Percentiles rank a stretch among this genome's conserved stretches.
These are phyloP conservation scores for Drosophila tripunctata DNA, from an alignment of 2,888 invertebrate species.

Conservation along the genomic window DNA sequence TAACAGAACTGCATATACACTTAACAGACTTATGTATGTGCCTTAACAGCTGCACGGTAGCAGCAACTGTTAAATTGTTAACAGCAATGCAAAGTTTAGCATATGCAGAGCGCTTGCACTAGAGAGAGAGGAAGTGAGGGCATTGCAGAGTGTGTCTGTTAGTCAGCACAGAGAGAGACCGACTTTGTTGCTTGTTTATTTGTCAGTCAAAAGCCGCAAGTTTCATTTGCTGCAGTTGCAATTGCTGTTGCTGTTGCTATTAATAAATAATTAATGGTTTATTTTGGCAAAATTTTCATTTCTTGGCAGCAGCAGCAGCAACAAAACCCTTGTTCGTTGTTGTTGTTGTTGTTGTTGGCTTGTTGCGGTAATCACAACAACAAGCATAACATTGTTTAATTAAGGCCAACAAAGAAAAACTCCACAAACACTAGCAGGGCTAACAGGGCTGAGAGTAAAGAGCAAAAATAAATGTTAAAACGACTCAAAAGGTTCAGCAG, in stretches of 20 bases:
- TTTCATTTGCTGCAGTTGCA: conserved; percentile 19
- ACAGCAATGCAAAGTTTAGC: too few species aligned
- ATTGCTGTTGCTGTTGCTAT: conserved; percentile 40
- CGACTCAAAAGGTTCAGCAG: conserved; percentile 30
- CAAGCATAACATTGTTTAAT: conserved; percentile 37
- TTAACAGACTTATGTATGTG: too few species aligned
- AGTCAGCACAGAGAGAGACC: not conserved
- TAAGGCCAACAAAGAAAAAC: conserved; percentile 28
- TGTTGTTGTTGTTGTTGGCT: not conserved
- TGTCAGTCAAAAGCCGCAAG: conserved; percentile 20
- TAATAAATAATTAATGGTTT: conserved; percentile 62
- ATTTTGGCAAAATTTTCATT: conserved; percentile 26
- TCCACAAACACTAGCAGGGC: too few species aligned
- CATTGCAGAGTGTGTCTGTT: too few species aligned
- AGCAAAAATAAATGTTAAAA: conserved; percentile 13
- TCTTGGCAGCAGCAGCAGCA: not conserved
- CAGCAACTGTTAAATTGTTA: too few species aligned
- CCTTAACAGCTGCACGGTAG: too few species aligned
- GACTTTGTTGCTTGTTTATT: not conserved
- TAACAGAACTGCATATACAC: too few species aligned
- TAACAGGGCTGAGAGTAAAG: too few species aligned
- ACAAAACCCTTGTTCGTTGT: not conserved
- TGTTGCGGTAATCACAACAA: conserved; percentile 10
- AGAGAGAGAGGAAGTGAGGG: not conserved
- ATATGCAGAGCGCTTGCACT: not conserved